Evolutionary conservation across 30 jellyfish, hydroid and myxozoan genomes (phyloP).

Genomic region (Turritopsis dohrnii): DNA sequence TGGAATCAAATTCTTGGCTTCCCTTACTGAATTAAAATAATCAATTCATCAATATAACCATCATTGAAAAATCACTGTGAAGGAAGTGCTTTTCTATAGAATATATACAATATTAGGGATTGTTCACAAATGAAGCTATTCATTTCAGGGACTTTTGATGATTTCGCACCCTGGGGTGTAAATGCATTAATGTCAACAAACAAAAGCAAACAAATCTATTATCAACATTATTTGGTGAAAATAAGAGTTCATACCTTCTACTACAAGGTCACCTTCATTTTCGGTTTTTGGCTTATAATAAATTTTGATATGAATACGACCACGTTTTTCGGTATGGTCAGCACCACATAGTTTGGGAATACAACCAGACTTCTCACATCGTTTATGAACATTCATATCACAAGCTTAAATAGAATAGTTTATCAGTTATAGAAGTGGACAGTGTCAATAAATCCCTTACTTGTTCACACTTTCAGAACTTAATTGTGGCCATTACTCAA

Average conservation of each 20-base stretch:
- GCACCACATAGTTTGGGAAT: conserved; percentile 98
- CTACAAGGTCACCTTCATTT: conserved; percentile 57
- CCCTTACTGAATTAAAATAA: conserved; percentile 89
- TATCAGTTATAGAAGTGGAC: too few relatives aligned
- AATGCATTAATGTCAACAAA: too few relatives aligned
- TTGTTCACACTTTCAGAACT: too few relatives aligned
- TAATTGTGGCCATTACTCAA: too few relatives aligned
- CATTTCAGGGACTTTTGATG: background rate
- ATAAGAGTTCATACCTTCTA: conserved; percentile 51
- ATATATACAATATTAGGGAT: too few relatives aligned
- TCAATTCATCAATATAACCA: too few relatives aligned
- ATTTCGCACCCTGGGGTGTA: too few relatives aligned
- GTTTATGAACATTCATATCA: conserved; percentile 97
- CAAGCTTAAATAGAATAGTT: conserved; percentile 53
- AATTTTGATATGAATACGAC: conserved; percentile 89
- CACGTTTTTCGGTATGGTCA: conserved; percentile 97
- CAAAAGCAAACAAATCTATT: too few relatives aligned
- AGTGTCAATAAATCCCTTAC: too few relatives aligned
- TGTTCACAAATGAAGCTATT: too few relatives aligned
- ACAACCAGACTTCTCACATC: conserved; percentile 97
- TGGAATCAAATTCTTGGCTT: conserved; percentile 94
- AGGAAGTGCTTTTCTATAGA: too few relatives aligned
- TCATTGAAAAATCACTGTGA: too few relatives aligned
- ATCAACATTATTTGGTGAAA: background rate
- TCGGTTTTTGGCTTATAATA: conserved; percentile 40